Evolutionary conservation across 1,140 invertebrate genomes (phyloP).

Genomic region (Druon quercuslanigerum): DNA sequence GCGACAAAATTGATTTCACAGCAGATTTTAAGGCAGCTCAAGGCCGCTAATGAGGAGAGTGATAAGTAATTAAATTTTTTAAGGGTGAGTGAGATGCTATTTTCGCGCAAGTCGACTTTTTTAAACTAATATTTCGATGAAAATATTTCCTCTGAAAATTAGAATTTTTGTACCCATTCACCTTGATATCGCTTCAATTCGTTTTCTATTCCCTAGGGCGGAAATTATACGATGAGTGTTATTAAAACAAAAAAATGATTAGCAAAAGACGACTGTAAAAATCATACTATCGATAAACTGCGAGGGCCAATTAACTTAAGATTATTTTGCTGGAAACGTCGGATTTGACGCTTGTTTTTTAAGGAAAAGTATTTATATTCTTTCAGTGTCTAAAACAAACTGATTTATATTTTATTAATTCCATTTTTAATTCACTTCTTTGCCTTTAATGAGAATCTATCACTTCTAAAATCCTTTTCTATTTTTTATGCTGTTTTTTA

Average conservation of each 20-base stretch:
- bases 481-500: too few relatives aligned
- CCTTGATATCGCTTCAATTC: background rate
- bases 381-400: too few relatives aligned
- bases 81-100: background rate
- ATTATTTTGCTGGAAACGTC: background rate
- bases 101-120: constrained; percentile 4
- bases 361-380: too few relatives aligned
- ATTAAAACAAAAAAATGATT: background rate
- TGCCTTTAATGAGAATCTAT: too few relatives aligned
- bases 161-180: constrained; percentile 39
- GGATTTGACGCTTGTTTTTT: background rate
- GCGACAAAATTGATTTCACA: constrained; percentile 89
- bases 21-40: constrained; percentile 79
- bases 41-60: constrained; percentile 47
- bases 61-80: background rate
- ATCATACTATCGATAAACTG: too few relatives aligned
- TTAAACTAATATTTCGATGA: background rate
- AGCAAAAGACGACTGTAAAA: too few relatives aligned
- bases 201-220: background rate
- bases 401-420: too few relatives aligned
- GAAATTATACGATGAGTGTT: background rate
- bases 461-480: too few relatives aligned
- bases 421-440: too few relatives aligned
- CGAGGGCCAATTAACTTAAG: constrained; percentile 25
- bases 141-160: constrained; percentile 20